A percentile compares a stretch with the other conserved stretches of the same genome.
Conservation (phyloP, 2,888 invertebrate species). For the Pyralis farinalis region DNA sequence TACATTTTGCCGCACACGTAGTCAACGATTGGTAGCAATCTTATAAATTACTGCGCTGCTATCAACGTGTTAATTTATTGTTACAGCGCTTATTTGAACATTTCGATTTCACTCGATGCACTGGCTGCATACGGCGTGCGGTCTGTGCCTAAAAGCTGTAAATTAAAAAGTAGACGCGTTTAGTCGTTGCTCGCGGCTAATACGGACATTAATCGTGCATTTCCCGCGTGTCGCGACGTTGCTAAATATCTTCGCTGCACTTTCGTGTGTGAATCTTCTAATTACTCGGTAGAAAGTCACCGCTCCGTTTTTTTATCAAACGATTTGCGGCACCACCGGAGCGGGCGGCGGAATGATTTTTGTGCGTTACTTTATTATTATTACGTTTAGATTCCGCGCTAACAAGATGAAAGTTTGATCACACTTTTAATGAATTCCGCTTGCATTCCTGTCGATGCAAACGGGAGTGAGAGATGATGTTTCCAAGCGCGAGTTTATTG, state of each 20-base stretch:
- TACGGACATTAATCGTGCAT: constrained; percentile 32
- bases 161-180: constrained; percentile 28
- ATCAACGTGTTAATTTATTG: neutral
- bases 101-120: constrained; percentile 12
- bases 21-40: neutral
- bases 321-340: constrained; percentile 44
- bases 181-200: constrained; percentile 17
- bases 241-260: constrained; percentile 44
- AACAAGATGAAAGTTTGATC: constrained; percentile 73
- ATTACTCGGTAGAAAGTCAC: constrained; percentile 70
- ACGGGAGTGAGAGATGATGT: constrained; percentile 8
- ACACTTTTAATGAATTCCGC: constrained; percentile 56
- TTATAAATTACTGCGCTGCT: constrained; percentile 2
- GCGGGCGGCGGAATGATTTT: constrained; percentile 52
- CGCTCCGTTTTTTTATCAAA: constrained; percentile 48
- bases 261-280: constrained; percentile 77
- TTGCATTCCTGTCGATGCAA: constrained; percentile 42
- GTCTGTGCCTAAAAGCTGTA: constrained; percentile 14
- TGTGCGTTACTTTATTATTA: constrained; percentile 59
- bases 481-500: constrained; percentile 23
- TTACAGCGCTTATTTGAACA: neutral
- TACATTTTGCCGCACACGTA: neutral
- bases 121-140: constrained; percentile 6
- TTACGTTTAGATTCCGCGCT: constrained; percentile 54
- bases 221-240: constrained; percentile 31